These are phyloP conservation scores for Python bivittatus DNA, from an alignment of 2,113 vertebrate species.

Conservation along the genomic window DNA sequence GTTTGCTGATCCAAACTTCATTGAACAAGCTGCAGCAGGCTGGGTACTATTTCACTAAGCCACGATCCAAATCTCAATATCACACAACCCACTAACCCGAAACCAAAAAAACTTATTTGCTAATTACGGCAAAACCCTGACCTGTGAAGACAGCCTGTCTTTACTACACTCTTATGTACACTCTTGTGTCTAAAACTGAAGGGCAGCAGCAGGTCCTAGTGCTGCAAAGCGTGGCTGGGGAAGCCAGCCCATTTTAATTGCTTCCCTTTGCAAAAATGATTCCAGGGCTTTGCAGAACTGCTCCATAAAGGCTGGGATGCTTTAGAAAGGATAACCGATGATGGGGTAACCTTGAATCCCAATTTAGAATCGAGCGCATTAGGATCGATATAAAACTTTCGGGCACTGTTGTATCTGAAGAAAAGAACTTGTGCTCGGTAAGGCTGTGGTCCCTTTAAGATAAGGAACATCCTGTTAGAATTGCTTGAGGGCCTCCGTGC, in stretches of 20 bases:
- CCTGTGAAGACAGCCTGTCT: not conserved
- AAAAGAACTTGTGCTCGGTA: not conserved
- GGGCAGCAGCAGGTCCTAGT: not conserved
- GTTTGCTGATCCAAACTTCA: not conserved
- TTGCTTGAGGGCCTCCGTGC: not conserved
- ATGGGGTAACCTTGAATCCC: not conserved
- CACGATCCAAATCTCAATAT: not conserved
- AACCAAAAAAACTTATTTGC: not conserved
- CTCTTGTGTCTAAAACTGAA: not conserved
- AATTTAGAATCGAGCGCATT: not conserved
- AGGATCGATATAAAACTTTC: too few relatives aligned
- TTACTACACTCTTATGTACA: too few relatives aligned
- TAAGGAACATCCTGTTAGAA: not conserved
- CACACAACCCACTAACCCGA: not conserved
- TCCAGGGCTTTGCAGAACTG: not conserved
- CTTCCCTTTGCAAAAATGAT: not conserved
- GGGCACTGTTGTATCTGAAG: not conserved
- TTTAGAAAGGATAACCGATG: not conserved
- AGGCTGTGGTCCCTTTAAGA: not conserved
- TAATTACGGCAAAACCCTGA: not conserved
- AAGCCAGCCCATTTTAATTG: not conserved
- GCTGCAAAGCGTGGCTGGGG: too few relatives aligned
- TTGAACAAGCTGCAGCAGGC: not conserved
- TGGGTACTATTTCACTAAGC: not conserved
- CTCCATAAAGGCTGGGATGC: not conserved